Evolutionary conservation across 2,888 invertebrate species (phyloP), one percentile per base, ranked within the genome.

Genomic region (Dicranocentrus wangi): DNA sequence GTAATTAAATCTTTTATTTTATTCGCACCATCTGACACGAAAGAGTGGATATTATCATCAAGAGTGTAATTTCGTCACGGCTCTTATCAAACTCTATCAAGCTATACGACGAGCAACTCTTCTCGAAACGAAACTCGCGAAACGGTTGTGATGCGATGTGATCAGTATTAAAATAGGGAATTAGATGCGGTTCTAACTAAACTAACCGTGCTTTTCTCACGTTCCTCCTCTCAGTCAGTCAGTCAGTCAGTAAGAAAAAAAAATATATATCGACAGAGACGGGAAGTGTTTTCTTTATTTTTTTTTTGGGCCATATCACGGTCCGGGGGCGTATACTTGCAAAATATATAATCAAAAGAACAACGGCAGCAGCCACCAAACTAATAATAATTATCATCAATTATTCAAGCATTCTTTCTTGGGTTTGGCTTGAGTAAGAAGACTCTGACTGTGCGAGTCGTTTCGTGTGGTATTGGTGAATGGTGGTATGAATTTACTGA

Each of bases 1-100:
- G 60, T 71, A 60, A 71, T 71, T 71, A 71, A 71, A 71, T 71
- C 71, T 60, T 17, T 43, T 42, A 27, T 66, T 66, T 66, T 61
- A 61, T 32, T 43, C 15, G 66, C 43, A 47, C 47, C 47, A 43
- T 55, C 69, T 55, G 71, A 25, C 71, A 66, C 27, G 47, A 17
- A 8, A 58, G n/a, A 61, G 21, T 8, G 32, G 25, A 61, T 28
- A 61, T 61, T 61, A 61, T 61, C 61, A 61, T 61, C 61, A 61
- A 61, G 61, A 28, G 61, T 61, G 23, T 61, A 61, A 61, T 61
- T 61, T 32, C 32, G 21, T 61, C 32, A 61, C 17, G 61, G 32
- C 28, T 61, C 61, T 61, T 32, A 55, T 55, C 61, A n/a, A 21
- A 19, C 7, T 21, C 19, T 55, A 19, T 21, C 55, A 55, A 8